Evolutionary conservation across 64 coral and sea anemone genomes (phyloP).

Genomic region (Platygyra sinensis): DNA sequence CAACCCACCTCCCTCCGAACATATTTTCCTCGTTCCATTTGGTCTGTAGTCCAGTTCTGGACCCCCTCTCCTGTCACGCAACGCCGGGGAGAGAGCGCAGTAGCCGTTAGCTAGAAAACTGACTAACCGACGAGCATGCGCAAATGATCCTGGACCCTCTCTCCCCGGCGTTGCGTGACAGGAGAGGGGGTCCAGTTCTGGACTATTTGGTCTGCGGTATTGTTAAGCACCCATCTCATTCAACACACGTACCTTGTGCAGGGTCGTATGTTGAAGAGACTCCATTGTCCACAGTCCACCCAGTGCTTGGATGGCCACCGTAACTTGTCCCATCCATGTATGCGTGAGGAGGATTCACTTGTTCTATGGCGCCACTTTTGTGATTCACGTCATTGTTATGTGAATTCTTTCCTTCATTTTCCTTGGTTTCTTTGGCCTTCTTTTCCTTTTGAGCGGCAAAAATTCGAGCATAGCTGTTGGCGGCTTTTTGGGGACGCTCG

Average conservation of each 20-base stretch:
- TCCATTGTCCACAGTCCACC: slow-evolving; percentile 24
- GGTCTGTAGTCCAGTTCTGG: not conserved
- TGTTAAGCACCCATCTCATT: not conserved
- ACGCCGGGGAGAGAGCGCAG: no score
- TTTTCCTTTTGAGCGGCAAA: slow-evolving; percentile 39
- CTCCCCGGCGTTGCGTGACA: no score
- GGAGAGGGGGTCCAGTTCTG: not conserved
- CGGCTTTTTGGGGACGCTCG: slow-evolving; percentile 24
- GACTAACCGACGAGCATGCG: no score
- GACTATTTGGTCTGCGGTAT: no score
- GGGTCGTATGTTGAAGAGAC: not conserved
- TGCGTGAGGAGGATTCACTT: not conserved
- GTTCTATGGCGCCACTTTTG: not conserved
- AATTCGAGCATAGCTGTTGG: slow-evolving; percentile 37
- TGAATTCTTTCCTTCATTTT: not conserved
- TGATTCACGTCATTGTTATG: not conserved
- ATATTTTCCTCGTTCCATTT: no score
- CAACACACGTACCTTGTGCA: not conserved
- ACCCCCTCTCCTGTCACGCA: no score
- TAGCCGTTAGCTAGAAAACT: no score
- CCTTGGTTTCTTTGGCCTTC: slow-evolving; percentile 24
- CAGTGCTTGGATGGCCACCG: not conserved
- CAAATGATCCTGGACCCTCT: no score
- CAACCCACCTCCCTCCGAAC: no score
- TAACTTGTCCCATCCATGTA: not conserved